These are phyloP conservation scores for Plectropomus leopardus DNA, from an alignment of 2,113 vertebrate genomes.

Conservation along the genomic window DNA sequence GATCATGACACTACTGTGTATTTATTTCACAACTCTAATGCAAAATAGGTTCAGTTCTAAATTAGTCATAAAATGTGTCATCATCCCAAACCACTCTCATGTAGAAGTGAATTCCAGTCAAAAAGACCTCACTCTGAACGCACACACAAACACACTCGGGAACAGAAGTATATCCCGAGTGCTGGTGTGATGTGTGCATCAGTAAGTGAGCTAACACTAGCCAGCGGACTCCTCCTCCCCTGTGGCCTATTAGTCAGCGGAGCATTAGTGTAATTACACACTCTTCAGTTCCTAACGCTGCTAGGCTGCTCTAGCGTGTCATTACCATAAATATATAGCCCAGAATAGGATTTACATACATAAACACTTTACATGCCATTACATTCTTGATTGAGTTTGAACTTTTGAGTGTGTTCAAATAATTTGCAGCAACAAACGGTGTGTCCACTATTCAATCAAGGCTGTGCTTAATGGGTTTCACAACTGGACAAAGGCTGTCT, in stretches of 20 bases:
- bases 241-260: constrained; percentile 78
- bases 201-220: constrained; percentile 65
- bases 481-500: constrained; percentile 40
- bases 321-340: constrained; percentile 79
- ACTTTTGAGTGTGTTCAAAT: constrained; percentile 66
- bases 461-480: constrained; percentile 38
- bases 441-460: constrained; percentile 41
- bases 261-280: constrained; percentile 84
- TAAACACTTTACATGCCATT: constrained; percentile 76
- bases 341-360: constrained; percentile 79
- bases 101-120: not conserved
- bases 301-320: constrained; percentile 71
- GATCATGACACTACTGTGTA: not conserved
- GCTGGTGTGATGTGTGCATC: constrained; percentile 54
- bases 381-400: constrained; percentile 76
- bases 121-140: not conserved
- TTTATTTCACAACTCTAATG: not conserved
- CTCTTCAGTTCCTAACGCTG: constrained; percentile 71
- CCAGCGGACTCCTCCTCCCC: constrained; percentile 64
- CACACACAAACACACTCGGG: not conserved
- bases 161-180: not conserved
- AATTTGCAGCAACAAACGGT: constrained; percentile 52
- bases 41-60: not conserved
- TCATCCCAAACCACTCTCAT: not conserved
- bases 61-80: not conserved